Evolutionary conservation across 2,888 invertebrate genomes (phyloP).

Genomic region (Amphipoea oculea): DNA sequence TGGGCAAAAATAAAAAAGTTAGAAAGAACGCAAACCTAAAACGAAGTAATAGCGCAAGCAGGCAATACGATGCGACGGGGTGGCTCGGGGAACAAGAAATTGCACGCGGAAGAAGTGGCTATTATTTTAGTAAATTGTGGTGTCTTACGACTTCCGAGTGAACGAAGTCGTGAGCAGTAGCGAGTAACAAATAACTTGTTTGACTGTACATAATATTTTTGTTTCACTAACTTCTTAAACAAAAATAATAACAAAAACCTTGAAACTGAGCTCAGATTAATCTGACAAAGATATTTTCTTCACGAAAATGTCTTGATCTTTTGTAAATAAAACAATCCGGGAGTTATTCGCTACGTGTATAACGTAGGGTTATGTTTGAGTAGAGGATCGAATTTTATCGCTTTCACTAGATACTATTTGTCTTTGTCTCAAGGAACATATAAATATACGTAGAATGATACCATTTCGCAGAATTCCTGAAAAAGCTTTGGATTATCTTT

Average conservation of each 20-base stretch:
- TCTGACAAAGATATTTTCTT: constrained; percentile 37
- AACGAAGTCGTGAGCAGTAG: not conserved
- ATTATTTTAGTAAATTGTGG: not conserved
- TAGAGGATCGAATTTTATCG: constrained; percentile 40
- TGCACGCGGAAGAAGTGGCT: no score
- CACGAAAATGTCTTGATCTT: constrained; percentile 41
- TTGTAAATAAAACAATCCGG: constrained; percentile 46
- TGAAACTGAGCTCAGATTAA: constrained; percentile 45
- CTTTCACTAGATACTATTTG: constrained; percentile 35
- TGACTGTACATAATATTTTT: constrained; percentile 17
- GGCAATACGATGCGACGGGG: not conserved
- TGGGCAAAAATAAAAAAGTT: not conserved
- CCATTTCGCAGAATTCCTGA: not conserved
- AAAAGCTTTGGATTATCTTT: constrained; percentile 5
- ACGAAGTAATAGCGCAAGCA: not conserved
- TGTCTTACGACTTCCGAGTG: not conserved
- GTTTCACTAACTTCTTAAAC: constrained; percentile 39
- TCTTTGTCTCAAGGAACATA: constrained; percentile 21
- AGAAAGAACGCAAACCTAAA: not conserved
- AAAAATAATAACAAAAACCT: constrained; percentile 44
- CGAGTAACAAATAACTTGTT: not conserved
- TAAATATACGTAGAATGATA: constrained; percentile 22
- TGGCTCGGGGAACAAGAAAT: not conserved
- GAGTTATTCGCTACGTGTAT: constrained; percentile 31
- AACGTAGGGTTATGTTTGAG: constrained; percentile 30